These are phyloP conservation scores for Odontophorus gujanensis DNA, from an alignment of 2,113 vertebrate species.

Conservation along the genomic window DNA sequence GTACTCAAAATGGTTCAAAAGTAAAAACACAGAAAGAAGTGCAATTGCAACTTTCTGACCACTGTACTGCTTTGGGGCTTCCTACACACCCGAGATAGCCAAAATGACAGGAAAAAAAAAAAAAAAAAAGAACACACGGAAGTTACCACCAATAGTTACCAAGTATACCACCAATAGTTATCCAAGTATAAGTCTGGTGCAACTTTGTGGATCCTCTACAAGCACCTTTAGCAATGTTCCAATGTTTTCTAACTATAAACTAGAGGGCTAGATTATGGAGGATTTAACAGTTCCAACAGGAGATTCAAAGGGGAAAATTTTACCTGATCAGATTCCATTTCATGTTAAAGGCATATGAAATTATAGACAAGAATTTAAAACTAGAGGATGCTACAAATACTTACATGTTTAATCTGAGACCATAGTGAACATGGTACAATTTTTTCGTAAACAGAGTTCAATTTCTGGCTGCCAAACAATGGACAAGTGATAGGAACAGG, in stretches of 20 bases:
- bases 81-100: background rate
- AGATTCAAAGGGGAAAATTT: background rate
- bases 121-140: background rate
- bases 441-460: background rate
- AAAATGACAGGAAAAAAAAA: background rate
- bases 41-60: background rate
- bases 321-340: background rate
- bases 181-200: background rate
- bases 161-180: too few relatives aligned
- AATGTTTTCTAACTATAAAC: background rate
- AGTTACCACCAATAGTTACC: background rate
- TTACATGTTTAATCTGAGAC: background rate
- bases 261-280: background rate
- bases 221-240: background rate
- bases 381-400: background rate
- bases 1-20: background rate
- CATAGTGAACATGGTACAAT: background rate
- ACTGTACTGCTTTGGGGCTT: background rate
- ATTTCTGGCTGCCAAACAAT: background rate
- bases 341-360: background rate
- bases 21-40: background rate
- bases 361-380: background rate
- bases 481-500: background rate
- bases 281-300: background rate
- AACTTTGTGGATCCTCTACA: background rate